These are phyloP conservation scores for Cephalopachus bancanus DNA, from an alignment of 2,797 vertebrate species.

Conservation along the genomic window DNA sequence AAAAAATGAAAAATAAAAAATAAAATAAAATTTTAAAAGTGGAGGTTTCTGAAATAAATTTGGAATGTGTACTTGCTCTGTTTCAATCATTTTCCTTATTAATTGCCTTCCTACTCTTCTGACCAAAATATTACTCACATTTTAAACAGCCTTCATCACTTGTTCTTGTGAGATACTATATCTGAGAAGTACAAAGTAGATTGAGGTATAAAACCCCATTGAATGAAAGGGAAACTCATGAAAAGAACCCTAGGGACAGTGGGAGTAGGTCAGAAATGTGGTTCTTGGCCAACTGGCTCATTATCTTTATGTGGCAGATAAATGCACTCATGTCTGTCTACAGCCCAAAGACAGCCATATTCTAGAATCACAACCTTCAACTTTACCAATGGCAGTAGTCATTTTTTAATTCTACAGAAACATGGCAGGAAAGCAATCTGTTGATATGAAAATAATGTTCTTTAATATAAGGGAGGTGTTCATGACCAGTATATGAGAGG, in stretches of 20 bases:
- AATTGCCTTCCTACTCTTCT: neutral
- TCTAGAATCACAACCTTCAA: neutral
- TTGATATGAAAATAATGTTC: neutral
- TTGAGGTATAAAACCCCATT: neutral
- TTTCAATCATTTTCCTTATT: neutral
- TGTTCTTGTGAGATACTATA: neutral
- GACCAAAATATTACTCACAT: neutral
- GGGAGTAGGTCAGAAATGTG: neutral
- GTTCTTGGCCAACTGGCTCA: neutral
- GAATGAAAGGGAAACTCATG: neutral
- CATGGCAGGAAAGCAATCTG: neutral
- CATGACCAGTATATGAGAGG: neutral
- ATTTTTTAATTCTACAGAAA: neutral
- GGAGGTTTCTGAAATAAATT: neutral
- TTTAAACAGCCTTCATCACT: neutral
- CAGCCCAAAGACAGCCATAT: neutral
- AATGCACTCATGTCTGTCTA: neutral
- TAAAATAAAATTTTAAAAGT: neutral
- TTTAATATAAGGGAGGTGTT: neutral
- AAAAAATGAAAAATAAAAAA: too few species aligned
- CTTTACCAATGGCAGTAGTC: neutral
- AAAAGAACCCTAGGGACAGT: neutral
- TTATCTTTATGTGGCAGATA: neutral
- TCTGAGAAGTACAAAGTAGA: neutral
- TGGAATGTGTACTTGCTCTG: neutral